A percentile compares a stretch with the other conserved stretches of the same genome.
phyloP scores from a whole-genome alignment of 2,797 vertebrate species.

The Harpagifer antarcticus region DNA sequence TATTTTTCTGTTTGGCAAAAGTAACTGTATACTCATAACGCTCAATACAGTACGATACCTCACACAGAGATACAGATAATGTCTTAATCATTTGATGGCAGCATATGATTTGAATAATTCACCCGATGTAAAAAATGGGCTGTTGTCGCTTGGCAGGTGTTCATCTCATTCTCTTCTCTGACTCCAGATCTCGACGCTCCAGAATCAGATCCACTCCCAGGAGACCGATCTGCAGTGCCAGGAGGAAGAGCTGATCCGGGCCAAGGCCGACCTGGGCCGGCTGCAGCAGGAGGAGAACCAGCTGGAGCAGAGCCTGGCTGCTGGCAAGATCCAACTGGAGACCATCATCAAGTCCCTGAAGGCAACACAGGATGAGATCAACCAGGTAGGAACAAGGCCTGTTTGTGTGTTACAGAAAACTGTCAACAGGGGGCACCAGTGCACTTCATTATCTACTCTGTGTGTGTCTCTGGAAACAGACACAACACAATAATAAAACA shows the following conservation, averaged over 20 bases:
- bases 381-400: conserved; percentile 87
- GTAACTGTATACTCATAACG: too few species aligned
- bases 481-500: too few species aligned
- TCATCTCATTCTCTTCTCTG: not conserved
- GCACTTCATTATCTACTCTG: not conserved
- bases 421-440: conserved; percentile 48
- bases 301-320: conserved; percentile 96
- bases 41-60: too few species aligned
- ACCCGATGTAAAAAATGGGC: too few species aligned
- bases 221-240: conserved; percentile 94
- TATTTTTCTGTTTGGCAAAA: too few species aligned
- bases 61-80: too few species aligned
- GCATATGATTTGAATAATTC: too few species aligned
- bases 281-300: conserved; percentile 96
- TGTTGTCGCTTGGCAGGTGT: not conserved
- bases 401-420: conserved; percentile 2
- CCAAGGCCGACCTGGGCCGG: conserved; percentile 90
- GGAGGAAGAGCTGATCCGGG: conserved; percentile 93
- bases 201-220: conserved; percentile 95
- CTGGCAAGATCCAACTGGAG: conserved; percentile 94
- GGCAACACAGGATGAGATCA: conserved; percentile 97
- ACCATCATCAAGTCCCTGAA: conserved; percentile 98
- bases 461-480: too few species aligned
- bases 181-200: conserved; percentile 92
- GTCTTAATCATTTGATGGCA: too few species aligned